Base-by-base conservation (phyloP, 2,888 invertebrate genomes). In the Dascillus cervinus region DNA sequence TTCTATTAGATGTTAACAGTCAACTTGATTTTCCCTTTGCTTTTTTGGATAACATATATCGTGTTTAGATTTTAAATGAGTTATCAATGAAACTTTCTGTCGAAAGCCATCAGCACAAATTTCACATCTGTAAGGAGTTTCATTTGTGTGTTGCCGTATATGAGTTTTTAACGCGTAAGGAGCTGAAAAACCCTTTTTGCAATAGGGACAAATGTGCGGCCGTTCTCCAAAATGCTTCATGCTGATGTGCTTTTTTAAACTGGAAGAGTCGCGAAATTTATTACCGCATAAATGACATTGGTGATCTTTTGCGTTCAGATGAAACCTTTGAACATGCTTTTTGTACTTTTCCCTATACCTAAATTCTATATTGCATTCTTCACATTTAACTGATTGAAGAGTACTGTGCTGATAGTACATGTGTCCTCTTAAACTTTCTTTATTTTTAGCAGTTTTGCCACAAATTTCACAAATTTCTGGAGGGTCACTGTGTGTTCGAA, bases 391-490 rank as follows among this genome's bases (percentile, higher is more conserved):
- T 10, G 46, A 35, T 9, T 46, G 42, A 6, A 50, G 40, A 20
- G 47, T 53, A 30, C 49, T 53, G 32, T 58, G 60, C 32, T 53
- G 49, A 31, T 58, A 53, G 27, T 55, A 53, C 29, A 56, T 53
- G 38, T 60, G 60, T 5, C 55, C 55, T 11, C 54, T 39, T 27
- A 60, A 40, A 41, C 58, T 56, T 29, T 55, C 53, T 5, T 49
- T 42, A 39, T 58, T 60, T 43, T 60, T 58, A 20, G 50, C 54
- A 13, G 49, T 46, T 11, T 47, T 49, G 5, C 57, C 58, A 30
- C 59, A 60, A n/a, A 58, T 39, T 17, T 58, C 53, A 37, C 59
- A 60, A 12, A 52, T 44, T 20, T 50, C 49, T n/a, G 53, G 55
- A 2, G 46, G 36, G 28, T 50, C 49, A 10, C 46, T 43, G 40